Evolutionary conservation across 2,888 invertebrate species (phyloP), one percentile per base, ranked within the genome.

Genomic region (Elmis aenea): DNA sequence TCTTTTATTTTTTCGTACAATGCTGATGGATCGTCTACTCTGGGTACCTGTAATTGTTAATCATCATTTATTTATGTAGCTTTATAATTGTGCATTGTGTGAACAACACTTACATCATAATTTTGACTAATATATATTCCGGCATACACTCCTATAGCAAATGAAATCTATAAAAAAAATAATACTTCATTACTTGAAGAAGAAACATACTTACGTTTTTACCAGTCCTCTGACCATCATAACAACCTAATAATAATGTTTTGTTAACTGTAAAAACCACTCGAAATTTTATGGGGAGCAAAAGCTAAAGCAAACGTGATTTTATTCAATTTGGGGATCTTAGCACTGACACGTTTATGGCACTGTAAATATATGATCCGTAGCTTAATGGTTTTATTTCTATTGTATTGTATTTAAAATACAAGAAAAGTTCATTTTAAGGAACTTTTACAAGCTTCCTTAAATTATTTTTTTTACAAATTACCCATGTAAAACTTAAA

Each of bases 1-100:
- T 79, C 76, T 63, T 80, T 81, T 24, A 85, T 63, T 65, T 81
- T 83, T 45, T 82, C 79, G 57, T 81, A 68, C 52, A 91, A 60
- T 51, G 79, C 81, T 41, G 71, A 67, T 2, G 92, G 93, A 51
- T 91, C 85, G 67, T 91, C 90, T 3, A 92, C 85, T 62, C 82
- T 79, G 4, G 90, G 89, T 46, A 91, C 75, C 89, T 92, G 68
- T 36, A 72, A 70, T 46, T 46, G 46, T 50, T 54, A 20, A 10
- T 15, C 11, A 10, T 47, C 13, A 28, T 23, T 29, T 18, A 18
- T 24, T n/a, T n/a, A 11, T 11, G 14, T 9, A 5, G 14, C 13
- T 8, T 27, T 18, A 30, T 24, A 5, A 22, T 16, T 26, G 10
- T 26, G 21, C 11, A 25, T 18, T 29, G 31, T 28, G 32, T 21